Conservation (phyloP, 2,113 vertebrate species). For the Podarcis raffonei region DNA sequence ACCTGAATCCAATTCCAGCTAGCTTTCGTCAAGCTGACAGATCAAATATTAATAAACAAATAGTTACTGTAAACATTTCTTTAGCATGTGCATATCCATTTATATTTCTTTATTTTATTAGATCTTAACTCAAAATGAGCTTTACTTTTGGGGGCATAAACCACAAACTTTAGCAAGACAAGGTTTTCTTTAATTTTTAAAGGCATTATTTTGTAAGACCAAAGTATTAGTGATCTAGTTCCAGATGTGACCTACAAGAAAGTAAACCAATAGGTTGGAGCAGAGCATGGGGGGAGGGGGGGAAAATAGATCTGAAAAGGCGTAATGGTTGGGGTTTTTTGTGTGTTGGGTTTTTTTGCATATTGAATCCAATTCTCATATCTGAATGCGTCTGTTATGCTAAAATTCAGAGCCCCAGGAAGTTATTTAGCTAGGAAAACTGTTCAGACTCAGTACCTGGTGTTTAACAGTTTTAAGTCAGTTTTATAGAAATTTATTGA, state of each 20-base stretch:
- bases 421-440: conserved; percentile 3
- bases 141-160: neutral
- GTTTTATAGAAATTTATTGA: conserved; percentile 30
- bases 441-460: conserved; percentile 6
- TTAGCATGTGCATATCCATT: neutral
- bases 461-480: conserved; percentile 44
- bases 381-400: neutral
- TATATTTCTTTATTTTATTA: neutral
- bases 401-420: neutral
- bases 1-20: neutral
- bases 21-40: neutral
- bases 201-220: neutral
- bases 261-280: neutral
- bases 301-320: conserved; percentile 8
- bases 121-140: neutral
- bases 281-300: neutral
- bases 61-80: no score
- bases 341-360: neutral
- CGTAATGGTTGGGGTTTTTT: neutral
- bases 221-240: neutral
- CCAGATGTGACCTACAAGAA: neutral
- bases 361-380: neutral
- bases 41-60: neutral
- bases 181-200: neutral
- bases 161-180: neutral